Evolutionary conservation across 2,113 vertebrate genomes (phyloP), one percentile per base, ranked within the genome.

Genomic region (Eulacestoma nigropectus): DNA sequence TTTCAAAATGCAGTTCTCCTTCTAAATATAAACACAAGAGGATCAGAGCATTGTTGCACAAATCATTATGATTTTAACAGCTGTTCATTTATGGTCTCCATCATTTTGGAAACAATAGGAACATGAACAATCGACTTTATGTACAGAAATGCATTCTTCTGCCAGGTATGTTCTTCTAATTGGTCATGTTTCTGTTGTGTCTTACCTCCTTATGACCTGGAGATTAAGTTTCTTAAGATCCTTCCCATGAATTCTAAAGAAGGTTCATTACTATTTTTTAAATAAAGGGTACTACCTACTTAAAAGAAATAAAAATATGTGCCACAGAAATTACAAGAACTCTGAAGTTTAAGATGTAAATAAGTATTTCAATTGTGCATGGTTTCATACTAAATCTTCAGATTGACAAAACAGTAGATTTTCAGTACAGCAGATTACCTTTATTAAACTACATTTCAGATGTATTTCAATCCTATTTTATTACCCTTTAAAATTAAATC

Each of bases 401-500:
- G 68, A 90, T 42, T 81, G 64, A 90, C 33, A 92, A 96, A 96
- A 93, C 41, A 80, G 83, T 81, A 85, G 59, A 89, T 90, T 81
- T 92, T 90, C 68, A 95, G 49, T 57, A 78, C n/a, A 85, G 85
- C 12, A 89, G 59, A 93, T 93, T 92, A 89, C 84, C 73, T 89
- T 72, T 78, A 93, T 92, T 96, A 96, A 90, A 89, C 68, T 89
- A 76, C 86, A 84, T 81, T 95, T 94, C 73, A 87, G 85, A 86
- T 84, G 70, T 72, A 89, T 90, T 93, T 94, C 96, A 84, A 94
- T 90, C 52, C 81, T 79, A 89, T 94, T 96, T 94, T 93, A 93
- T 95, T 94, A 84, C 86, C 90, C 37, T 95, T 95, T 93, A 92
- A 93, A 97, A 94, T 92, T 89, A 96, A 94, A 96, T 91, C 67